Evolutionary conservation across 2,113 vertebrate genomes (phyloP).

Genomic region (Trachemys scripta): DNA sequence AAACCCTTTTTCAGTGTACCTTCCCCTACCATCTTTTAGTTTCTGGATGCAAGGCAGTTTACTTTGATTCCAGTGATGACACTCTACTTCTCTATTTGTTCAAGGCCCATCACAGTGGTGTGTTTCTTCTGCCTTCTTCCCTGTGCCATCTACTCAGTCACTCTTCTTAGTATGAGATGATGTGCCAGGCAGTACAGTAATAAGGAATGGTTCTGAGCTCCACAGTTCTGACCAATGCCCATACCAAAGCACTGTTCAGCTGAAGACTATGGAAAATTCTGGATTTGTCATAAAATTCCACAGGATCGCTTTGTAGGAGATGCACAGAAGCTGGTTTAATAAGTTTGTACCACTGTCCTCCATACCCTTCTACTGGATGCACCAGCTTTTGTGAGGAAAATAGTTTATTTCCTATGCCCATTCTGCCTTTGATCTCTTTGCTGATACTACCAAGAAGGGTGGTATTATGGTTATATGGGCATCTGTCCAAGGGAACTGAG

Average conservation of each 20-base stretch:
- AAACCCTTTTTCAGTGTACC: not conserved
- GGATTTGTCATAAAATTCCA: not conserved
- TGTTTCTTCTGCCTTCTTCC: not conserved
- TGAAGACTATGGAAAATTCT: not conserved
- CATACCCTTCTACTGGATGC: accelerated
- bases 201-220: not conserved
- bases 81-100: not conserved
- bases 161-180: not conserved
- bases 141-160: not conserved
- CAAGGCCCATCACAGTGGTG: not conserved
- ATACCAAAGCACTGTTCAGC: not conserved
- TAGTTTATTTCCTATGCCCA: not conserved
- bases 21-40: not conserved
- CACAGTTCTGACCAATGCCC: not conserved
- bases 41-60: not conserved
- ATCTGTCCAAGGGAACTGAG: accelerated
- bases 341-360: not conserved
- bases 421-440: not conserved
- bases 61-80: accelerated
- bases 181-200: not conserved
- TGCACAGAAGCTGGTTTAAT: accelerated
- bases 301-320: not conserved
- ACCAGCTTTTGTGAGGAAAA: not conserved
- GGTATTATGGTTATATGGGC: accelerated
- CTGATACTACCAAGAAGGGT: not conserved